These are phyloP conservation scores for Drosophila colorata DNA, from an alignment of 2,888 invertebrate genomes.

Conservation along the genomic window DNA sequence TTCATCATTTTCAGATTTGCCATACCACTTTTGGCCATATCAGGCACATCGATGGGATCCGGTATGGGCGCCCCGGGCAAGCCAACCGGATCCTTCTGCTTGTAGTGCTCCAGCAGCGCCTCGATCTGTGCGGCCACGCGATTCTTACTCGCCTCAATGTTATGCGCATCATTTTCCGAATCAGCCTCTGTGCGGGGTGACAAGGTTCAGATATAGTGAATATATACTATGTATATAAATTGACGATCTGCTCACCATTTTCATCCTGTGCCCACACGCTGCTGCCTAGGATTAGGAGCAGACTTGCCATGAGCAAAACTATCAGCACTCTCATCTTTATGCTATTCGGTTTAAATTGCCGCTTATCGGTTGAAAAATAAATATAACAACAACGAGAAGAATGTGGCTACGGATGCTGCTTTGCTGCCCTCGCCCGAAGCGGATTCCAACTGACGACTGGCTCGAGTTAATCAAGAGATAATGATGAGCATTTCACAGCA, in stretches of 20 bases:
- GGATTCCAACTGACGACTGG: slow-evolving; percentile 58
- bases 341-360: slow-evolving; percentile 24
- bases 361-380: slow-evolving; percentile 59
- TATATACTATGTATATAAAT: neutral
- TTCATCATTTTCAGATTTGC: slow-evolving; percentile 90
- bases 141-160: slow-evolving; percentile 87
- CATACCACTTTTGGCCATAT: slow-evolving; percentile 90
- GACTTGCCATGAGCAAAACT: slow-evolving; percentile 43
- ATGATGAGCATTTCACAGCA: slow-evolving; percentile 63
- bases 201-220: slow-evolving; percentile 36
- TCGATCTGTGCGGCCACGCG: slow-evolving; percentile 90
- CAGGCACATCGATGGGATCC: slow-evolving; percentile 92
- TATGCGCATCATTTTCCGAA: slow-evolving; percentile 72
- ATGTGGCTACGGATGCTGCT: slow-evolving; percentile 20
- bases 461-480: slow-evolving; percentile 72
- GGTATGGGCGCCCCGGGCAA: slow-evolving; percentile 92
- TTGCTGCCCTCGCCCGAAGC: slow-evolving; percentile 44
- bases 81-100: slow-evolving; percentile 92
- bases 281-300: slow-evolving; percentile 19
- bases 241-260: slow-evolving; percentile 41
- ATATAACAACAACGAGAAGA: slow-evolving; percentile 22
- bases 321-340: slow-evolving; percentile 65
- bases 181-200: slow-evolving; percentile 25
- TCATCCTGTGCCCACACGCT: slow-evolving; percentile 49
- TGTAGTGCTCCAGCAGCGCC: slow-evolving; percentile 91